Evolutionary conservation across 2,113 vertebrate species (phyloP).

Genomic region (Acanthochromis polyacanthus): DNA sequence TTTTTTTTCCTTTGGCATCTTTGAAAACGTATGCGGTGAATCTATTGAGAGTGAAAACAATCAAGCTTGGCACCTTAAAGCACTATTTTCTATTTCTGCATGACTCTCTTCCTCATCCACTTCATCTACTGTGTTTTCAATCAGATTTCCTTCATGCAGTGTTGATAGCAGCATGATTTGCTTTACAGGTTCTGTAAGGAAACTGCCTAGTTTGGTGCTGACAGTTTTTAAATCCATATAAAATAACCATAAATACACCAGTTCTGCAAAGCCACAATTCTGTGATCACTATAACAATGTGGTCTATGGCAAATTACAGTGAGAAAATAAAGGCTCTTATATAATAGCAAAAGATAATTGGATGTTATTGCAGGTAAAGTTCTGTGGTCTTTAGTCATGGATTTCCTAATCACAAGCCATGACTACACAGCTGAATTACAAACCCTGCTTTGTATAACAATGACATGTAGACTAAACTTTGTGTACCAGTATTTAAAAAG

Average conservation of each 20-base stretch:
- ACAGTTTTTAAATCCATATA: slow-evolving; percentile 35
- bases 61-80: not conserved
- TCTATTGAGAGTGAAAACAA: not conserved
- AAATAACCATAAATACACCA: slow-evolving; percentile 35
- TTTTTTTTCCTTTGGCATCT: not conserved
- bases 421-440: slow-evolving; percentile 22
- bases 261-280: slow-evolving; percentile 8
- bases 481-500: not conserved
- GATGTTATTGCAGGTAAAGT: slow-evolving; percentile 24
- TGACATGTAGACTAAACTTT: slow-evolving; percentile 4
- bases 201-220: slow-evolving; percentile 15
- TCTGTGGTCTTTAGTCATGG: slow-evolving; percentile 14
- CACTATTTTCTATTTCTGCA: not conserved
- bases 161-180: slow-evolving; percentile 9
- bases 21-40: too few relatives aligned
- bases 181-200: slow-evolving; percentile 14
- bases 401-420: slow-evolving; percentile 24
- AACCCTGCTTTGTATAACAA: slow-evolving; percentile 4
- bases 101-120: not conserved
- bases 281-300: slow-evolving; percentile 23
- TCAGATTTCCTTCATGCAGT: slow-evolving; percentile 1
- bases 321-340: slow-evolving; percentile 18
- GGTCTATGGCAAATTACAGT: slow-evolving; percentile 31
- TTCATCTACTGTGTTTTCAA: not conserved
- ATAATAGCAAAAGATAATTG: slow-evolving; percentile 19